phyloP scores from a whole-genome alignment of 1,140 invertebrate genomes.

The Eupristina koningsbergeri region DNA sequence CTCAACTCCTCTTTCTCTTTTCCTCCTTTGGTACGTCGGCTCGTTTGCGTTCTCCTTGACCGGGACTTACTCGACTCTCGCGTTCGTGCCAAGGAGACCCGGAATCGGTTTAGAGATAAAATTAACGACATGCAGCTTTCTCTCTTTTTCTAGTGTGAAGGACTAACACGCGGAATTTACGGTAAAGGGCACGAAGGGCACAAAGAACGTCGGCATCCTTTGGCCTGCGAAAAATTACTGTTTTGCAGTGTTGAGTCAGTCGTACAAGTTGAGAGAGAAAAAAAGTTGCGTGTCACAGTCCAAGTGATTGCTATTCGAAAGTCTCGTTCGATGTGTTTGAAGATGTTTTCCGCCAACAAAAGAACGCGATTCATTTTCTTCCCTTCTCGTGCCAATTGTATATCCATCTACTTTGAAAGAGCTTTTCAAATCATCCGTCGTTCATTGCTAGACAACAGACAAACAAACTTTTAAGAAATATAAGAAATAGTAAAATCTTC shows the following conservation, averaged over 20 bases:
- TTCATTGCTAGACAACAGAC: too few relatives aligned
- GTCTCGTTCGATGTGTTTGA: too few relatives aligned
- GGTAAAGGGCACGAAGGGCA: background rate
- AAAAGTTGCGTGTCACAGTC: too few relatives aligned
- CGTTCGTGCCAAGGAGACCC: background rate
- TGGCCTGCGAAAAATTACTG: too few relatives aligned
- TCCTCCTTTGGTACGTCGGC: background rate
- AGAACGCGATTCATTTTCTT: too few relatives aligned
- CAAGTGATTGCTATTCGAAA: too few relatives aligned
- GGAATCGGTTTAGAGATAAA: conserved; percentile 44
- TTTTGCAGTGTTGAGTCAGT: too few relatives aligned
- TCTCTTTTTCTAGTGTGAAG: too few relatives aligned
- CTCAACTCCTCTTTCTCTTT: background rate
- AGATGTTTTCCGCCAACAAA: too few relatives aligned
- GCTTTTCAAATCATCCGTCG: background rate
- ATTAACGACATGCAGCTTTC: conserved; percentile 42
- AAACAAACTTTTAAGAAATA: background rate
- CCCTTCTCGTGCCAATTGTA: too few relatives aligned
- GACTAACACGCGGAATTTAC: conserved; percentile 38
- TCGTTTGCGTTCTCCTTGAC: background rate
- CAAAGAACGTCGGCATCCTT: background rate
- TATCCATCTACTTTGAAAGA: too few relatives aligned
- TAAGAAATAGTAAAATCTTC: background rate
- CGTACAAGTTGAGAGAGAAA: too few relatives aligned
- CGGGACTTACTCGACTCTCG: background rate